Base-by-base conservation (phyloP, 2,113 vertebrate species). In the Burhinus oedicnemus region DNA sequence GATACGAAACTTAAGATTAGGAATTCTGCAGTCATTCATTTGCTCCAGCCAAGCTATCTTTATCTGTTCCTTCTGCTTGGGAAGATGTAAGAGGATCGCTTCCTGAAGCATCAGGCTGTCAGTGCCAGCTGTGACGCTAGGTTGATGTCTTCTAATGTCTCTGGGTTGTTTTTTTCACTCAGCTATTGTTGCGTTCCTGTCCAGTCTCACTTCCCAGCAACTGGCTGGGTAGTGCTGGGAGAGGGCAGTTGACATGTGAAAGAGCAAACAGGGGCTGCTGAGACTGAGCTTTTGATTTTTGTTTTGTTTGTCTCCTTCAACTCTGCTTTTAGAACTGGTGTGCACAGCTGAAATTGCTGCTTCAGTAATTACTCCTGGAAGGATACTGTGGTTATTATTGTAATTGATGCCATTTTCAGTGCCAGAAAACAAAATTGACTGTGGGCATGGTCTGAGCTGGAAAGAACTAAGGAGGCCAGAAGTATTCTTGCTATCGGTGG, bases 131-230 rank as follows among this genome's bases (percentile, higher is more conserved):
- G 87, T 91, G 92, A 32, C 86, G 58, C 65, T 13, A 49, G 15
- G 11, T 11, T 89, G 42, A 40, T 83, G 30, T 87, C 36, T 47
- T 78, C 44, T 60, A 29, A 0, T 12, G 52, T 75, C 76, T 78
- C 49, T 45, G 70, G 45, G 25, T 85, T 68, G 18, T 29, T 77
- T 6, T 55, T 79, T 90, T 83, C 10, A 4, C 23, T 61, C 4
- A 0, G 4, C 20, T 82, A 1, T 60, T 88, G 68, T 23, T 83
- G 65, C 49, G 0, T 93, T 96, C 83, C 77, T 79, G 52, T 45
- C 80, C 30, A 21, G 36, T 38, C 25, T 74, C 65, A 45, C 65
- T 69, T 95, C 93, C 89, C 89, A 91, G 97, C 91, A 97, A 90
- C 87, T 13, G 52, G 11, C 61, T 82, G 83, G 61, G 38, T 62